phyloP scores from a whole-genome alignment of 2,113 vertebrate genomes.

The Chionis minor region DNA sequence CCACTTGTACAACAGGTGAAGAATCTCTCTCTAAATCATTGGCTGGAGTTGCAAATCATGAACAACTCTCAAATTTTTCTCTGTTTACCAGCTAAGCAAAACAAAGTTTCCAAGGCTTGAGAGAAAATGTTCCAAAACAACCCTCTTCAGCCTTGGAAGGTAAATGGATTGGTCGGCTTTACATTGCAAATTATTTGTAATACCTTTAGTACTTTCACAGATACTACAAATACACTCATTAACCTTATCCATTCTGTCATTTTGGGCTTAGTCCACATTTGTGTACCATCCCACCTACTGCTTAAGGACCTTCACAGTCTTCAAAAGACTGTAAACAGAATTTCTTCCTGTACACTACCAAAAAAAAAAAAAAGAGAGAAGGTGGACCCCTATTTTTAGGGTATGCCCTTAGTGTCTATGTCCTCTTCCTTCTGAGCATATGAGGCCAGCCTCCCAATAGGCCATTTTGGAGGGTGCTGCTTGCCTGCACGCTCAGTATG shows the following conservation, averaged over 20 bases:
- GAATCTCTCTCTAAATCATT: background rate
- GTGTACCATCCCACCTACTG: background rate
- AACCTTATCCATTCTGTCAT: background rate
- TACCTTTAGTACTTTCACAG: background rate
- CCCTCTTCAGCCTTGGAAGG: background rate
- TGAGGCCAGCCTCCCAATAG: background rate
- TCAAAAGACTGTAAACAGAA: background rate
- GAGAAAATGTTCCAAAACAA: background rate
- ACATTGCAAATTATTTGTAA: background rate
- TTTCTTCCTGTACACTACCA: too few relatives aligned
- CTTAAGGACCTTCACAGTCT: background rate
- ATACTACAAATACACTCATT: background rate
- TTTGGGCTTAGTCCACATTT: background rate
- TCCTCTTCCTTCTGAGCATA: background rate
- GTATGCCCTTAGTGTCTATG: background rate
- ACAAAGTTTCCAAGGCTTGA: background rate
- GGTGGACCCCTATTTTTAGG: background rate
- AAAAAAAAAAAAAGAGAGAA: background rate
- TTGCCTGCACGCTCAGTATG: fast-evolving
- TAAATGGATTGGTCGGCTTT: background rate
- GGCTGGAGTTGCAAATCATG: background rate
- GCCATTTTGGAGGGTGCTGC: background rate
- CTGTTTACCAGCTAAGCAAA: background rate
- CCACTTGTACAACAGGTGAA: background rate
- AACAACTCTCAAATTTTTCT: background rate